Evolutionary conservation across 2,888 invertebrate genomes (phyloP).

Genomic region (Schizaphis graminum): DNA sequence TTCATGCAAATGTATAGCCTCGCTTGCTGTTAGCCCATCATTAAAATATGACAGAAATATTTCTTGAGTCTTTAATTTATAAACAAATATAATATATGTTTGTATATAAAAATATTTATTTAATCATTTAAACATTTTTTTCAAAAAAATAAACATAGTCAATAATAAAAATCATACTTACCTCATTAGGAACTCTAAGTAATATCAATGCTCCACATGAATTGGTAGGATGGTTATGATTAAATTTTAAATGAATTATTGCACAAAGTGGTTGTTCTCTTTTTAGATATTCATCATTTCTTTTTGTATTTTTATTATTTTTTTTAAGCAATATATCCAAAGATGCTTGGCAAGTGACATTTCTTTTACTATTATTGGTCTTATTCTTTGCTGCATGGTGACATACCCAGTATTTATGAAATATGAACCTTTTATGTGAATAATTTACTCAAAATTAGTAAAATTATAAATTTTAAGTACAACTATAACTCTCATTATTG

Average conservation of each 20-base stretch:
- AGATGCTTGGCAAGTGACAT: slow-evolving; percentile 35
- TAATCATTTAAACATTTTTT: background rate
- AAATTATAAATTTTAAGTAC: background rate
- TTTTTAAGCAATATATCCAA: slow-evolving; percentile 41
- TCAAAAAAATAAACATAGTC: background rate
- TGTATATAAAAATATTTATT: background rate
- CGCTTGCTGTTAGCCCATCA: background rate
- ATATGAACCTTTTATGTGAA: slow-evolving; percentile 24
- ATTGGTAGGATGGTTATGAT: slow-evolving; percentile 16
- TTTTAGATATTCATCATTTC: slow-evolving; percentile 24
- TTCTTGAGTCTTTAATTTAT: slow-evolving; percentile 6
- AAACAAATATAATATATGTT: background rate
- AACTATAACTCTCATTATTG: background rate
- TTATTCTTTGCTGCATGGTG: slow-evolving; percentile 33
- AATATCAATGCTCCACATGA: background rate
- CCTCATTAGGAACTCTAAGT: slow-evolving; percentile 30
- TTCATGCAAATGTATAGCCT: slow-evolving; percentile 8
- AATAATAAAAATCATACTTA: background rate
- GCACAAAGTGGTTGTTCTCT: slow-evolving; percentile 32
- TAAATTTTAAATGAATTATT: slow-evolving; percentile 28
- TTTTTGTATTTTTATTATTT: slow-evolving; percentile 34
- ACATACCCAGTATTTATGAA: slow-evolving; percentile 41
- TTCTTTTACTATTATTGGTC: slow-evolving; percentile 18
- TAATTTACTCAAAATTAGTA: slow-evolving; percentile 1
- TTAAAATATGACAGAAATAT: slow-evolving; percentile 29